Evolutionary conservation across 2,113 vertebrate species (phyloP), one percentile per base, ranked within the genome.

Genomic region (Tragulus kanchil): DNA sequence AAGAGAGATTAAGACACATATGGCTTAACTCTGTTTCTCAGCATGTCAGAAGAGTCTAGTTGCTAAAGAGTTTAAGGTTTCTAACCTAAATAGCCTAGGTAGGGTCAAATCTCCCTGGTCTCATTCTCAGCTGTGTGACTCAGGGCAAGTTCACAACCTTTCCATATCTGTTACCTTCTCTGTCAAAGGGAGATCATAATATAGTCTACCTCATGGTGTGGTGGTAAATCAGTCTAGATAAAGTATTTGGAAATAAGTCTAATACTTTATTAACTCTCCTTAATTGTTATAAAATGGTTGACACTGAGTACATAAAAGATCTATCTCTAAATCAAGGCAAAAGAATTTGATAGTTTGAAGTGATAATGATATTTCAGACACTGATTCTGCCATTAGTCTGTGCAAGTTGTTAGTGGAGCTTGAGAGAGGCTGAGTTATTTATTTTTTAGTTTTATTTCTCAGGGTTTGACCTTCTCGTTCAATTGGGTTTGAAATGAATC

Each of bases 401-500:
- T 25, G 67, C 1, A 69, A 54, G 7, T 83, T 93, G 16, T 56
- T 86, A 62, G 0, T 48, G 14, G n/a, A 92, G 31, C 26, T 83
- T 82, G 28, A 89, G 59, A 90, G 62, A 96, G 65, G 8, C 13
- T 71, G 52, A 92, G 26, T 78, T 96, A 85, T 78, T 95, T 92
- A 73, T n/a, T 86, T 88, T 85, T 91, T 42, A 28, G 26, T 50
- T 23, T 82, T 19, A 31, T 48, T 1, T 13, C 8, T 50, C 71
- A 95, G 69, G 71, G 89, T 98, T 93, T 95, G 96, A 96, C 90
- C 95, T 94, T 96, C 84, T 23, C 0, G 0, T 61, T 96, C 50
- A 54, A 31, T 86, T 71, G 45, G 61, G 65, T 90, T 96, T 96
- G 90, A 98, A 97, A 97, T 96, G 93, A 97, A 96, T 82, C 93